Evolutionary conservation across 2,888 invertebrate species (phyloP), one percentile per base, ranked within the genome.

Genomic region (Drosophila neonasuta): DNA sequence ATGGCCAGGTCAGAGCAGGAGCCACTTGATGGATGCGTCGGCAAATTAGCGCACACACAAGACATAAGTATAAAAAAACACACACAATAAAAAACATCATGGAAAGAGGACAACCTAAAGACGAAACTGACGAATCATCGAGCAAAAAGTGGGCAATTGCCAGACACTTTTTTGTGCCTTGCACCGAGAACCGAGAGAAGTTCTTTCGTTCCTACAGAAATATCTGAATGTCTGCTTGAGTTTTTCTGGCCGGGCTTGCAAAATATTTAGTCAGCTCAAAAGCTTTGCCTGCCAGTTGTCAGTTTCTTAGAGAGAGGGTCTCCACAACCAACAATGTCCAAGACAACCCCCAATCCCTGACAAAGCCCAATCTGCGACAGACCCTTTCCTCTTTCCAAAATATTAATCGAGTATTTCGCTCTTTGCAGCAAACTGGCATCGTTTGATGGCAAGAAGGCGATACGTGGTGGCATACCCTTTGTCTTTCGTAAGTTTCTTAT

Each of bases 391-490:
- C 20, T 9, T 17, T 36, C 1, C 29, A 1, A 13, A 20, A 32
- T 24, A n/a, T 49, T 56, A 52, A 39, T 48, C 10, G 41, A 45
- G 51, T 42, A 36, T 15, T 55, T 9, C 65, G n/a, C 46, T 70
- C 52, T 34, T 93, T 94, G 65, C 93, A 97, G 97, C 92, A 97
- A 98, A 92, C 95, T 97, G 92, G 97, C 98, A 57, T 95, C 97
- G 62, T 98, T 98, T 92, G 98, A 98, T 92, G 97, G 97, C 79
- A 97, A 97, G 91, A 96, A 97, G 91, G 96, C 98, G 74, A 98
- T 98, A 90, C 93, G 98, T 90, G 98, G 98, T 88, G 98, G 98
- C 88, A 97, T 98, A 91, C 98, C 98, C 71, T 96, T 98, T 91
- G 97, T 98, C 76, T 98, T 98, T 92, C 98, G 98, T 98, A 94